These are phyloP conservation scores for Strix aluco DNA, from an alignment of 2,113 vertebrate species.

Conservation along the genomic window DNA sequence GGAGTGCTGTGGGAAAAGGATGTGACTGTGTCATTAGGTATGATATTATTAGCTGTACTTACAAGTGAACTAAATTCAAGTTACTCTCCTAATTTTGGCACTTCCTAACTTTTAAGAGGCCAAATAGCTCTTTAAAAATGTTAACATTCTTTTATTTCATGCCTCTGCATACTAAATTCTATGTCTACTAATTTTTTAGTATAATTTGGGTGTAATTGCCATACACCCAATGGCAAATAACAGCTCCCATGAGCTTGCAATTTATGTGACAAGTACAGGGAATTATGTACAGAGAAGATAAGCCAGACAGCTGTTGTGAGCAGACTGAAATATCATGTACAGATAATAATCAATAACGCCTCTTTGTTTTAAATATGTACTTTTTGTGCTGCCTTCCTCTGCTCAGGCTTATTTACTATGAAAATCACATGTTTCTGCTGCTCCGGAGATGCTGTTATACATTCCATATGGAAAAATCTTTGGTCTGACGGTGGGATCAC, in stretches of 20 bases:
- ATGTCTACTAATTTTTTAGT: not conserved
- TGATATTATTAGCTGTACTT: not conserved
- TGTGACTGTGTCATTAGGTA: not conserved
- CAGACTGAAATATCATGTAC: not conserved
- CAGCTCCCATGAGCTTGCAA: not conserved
- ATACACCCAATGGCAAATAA: not conserved
- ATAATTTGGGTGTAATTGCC: not conserved
- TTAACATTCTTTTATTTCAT: not conserved
- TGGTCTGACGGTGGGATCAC: not conserved
- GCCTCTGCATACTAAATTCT: not conserved
- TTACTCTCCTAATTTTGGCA: not conserved
- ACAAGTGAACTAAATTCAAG: not conserved
- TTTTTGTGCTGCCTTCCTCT: not conserved
- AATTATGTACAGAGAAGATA: not conserved
- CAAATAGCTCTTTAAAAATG: not conserved
- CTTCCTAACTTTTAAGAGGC: not conserved
- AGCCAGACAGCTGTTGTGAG: not conserved
- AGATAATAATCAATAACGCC: not conserved
- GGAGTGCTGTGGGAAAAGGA: not conserved
- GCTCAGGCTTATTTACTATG: not conserved
- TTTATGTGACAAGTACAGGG: not conserved
- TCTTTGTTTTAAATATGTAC: not conserved
- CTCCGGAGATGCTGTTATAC: not conserved
- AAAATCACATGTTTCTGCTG: not conserved
- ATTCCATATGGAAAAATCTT: not conserved